These are phyloP conservation scores for Pachymerium ferrugineum DNA, from an alignment of 2,888 invertebrate species.

Conservation along the genomic window DNA sequence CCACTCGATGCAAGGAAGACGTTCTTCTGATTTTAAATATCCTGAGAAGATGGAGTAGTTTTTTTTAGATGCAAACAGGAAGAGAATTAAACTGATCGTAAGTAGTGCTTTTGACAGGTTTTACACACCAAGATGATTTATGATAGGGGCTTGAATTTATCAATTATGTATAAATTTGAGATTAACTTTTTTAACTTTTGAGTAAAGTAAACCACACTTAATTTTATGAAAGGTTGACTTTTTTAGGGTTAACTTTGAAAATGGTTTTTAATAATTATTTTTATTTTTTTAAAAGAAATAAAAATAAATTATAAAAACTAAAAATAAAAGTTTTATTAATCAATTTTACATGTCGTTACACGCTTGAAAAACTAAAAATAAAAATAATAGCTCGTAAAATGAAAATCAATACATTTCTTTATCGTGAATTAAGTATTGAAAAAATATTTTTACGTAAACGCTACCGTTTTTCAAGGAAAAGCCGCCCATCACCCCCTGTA, in stretches of 20 bases:
- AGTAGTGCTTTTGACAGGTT: neutral
- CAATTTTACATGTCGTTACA: too few species aligned
- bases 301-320: too few species aligned
- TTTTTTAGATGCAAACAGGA: neutral
- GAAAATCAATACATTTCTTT: neutral
- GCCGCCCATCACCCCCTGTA: neutral
- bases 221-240: too few species aligned
- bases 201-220: too few species aligned
- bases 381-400: neutral
- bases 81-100: neutral
- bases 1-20: constrained; percentile 22
- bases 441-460: constrained; percentile 9
- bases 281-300: too few species aligned
- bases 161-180: neutral
- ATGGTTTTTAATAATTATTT: too few species aligned
- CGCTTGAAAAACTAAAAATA: too few species aligned
- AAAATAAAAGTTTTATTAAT: too few species aligned
- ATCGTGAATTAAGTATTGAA: too few species aligned
- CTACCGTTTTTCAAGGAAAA: neutral
- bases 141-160: neutral
- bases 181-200: neutral
- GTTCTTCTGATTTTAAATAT: constrained; percentile 22
- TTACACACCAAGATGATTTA: neutral
- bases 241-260: too few species aligned
- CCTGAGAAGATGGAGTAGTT: constrained; percentile 8